Evolutionary conservation across 2,888 invertebrate genomes (phyloP).

Genomic region (Yponomeuta sedellus): DNA sequence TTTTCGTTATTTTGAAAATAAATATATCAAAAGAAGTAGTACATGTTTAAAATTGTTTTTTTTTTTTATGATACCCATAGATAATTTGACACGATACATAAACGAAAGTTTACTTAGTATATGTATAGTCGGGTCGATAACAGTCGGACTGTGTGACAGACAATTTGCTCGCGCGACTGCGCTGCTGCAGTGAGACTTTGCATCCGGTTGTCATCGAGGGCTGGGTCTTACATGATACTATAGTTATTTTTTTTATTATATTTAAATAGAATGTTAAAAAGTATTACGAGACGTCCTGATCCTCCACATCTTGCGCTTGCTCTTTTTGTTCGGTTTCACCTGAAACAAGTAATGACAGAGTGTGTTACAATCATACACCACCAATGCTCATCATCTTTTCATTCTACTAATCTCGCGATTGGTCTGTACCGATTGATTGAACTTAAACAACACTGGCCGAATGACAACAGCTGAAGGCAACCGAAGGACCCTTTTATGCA

Average conservation of each 20-base stretch:
- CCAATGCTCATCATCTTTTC: no score
- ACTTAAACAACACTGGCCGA: no score
- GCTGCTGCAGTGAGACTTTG: constrained; percentile 26
- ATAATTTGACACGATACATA: constrained; percentile 61
- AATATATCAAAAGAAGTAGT: constrained; percentile 69
- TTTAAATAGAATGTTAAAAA: constrained; percentile 58
- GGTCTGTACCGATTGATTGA: no score
- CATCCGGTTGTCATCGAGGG: constrained; percentile 61
- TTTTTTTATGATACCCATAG: constrained; percentile 47
- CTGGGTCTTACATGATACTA: constrained; percentile 71
- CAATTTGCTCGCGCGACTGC: constrained; percentile 12
- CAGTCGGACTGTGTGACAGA: constrained; percentile 13
- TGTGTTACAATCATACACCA: no score
- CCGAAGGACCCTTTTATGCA: no score
- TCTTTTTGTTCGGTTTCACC: constrained; percentile 94
- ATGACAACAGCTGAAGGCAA: no score
- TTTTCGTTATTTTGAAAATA: constrained; percentile 47
- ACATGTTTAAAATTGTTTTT: constrained; percentile 46
- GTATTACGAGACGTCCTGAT: constrained; percentile 96
- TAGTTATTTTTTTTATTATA: constrained; percentile 71
- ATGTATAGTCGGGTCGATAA: constrained; percentile 22
- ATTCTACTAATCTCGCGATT: no score
- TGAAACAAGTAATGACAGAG: constrained; percentile 44
- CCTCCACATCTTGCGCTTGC: constrained; percentile 94
- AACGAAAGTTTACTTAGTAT: constrained; percentile 33